Evolutionary conservation across 2,113 vertebrate species (phyloP), one percentile per base, ranked within the genome.

Genomic region (Chlamydotis undulata): DNA sequence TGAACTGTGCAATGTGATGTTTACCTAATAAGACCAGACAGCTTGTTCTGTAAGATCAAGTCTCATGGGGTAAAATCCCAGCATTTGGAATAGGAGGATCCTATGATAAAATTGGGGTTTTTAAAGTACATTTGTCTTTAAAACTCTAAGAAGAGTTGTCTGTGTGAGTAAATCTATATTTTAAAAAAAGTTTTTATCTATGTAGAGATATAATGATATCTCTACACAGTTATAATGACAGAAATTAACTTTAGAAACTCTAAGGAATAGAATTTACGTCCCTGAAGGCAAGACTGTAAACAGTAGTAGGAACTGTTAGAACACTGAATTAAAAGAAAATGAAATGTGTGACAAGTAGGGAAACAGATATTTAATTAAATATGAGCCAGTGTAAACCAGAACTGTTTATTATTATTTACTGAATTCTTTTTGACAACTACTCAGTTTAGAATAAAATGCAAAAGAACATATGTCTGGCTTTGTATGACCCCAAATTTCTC

Each of bases 381-480:
- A 80, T 59, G 53, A 91, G 97, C 95, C 90, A 90, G 85, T 91
- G 85, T 96, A 96, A 97, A 97, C 24, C 74, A 96, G 86, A 97
- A 76, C 83, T 95, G 57, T 96, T 97, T 97, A 87, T 91, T 96
- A 73, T 79, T 81, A 70, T 97, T 98, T 97, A 94, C 87, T 89
- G 93, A 93, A 83, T 96, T 69, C 35, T 89, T 97, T 97, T 93
- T 98, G 94, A 97, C 96, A 97, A 97, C 93, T 87, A 78, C 85
- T 97, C 87, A 55, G 8, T 93, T 96, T 97, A 92, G 90, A 92
- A 95, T 97, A 85, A 97, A 97, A 98, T 98, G 96, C 78, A 96
- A 95, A 95, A 94, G 92, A 97, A 97, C 97, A 95, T 98, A 98
- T 96, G 96, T 97, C 94, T 98, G 87, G 94, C 94, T 98, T 98